Evolutionary conservation across 2,113 vertebrate genomes (phyloP).

Genomic region (Todiramphus saurophagus): DNA sequence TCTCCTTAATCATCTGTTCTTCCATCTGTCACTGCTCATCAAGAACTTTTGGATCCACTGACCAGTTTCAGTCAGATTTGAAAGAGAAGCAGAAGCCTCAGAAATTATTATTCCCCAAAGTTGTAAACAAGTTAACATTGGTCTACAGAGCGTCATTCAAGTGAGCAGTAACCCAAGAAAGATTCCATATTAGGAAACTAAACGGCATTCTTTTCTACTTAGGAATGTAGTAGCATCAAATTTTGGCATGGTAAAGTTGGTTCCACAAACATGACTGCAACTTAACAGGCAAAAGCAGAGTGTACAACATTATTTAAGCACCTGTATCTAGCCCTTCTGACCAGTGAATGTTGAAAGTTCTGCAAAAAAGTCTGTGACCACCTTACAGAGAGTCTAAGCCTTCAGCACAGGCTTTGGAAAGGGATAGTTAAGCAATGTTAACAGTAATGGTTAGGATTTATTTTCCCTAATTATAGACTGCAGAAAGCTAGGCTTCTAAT

Average conservation of each 20-base stretch:
- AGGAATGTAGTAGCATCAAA: neutral
- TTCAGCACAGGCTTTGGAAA: neutral
- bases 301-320: neutral
- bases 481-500: neutral
- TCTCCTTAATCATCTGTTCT: slow-evolving; percentile 31
- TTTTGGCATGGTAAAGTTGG: neutral
- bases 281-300: neutral
- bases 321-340: neutral
- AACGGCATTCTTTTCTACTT: neutral
- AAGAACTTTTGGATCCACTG: neutral
- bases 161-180: neutral
- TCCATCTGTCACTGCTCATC: slow-evolving; percentile 20
- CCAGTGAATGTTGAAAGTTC: neutral
- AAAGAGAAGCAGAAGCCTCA: neutral
- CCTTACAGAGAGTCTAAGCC: neutral
- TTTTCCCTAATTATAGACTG: neutral
- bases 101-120: neutral
- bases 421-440: neutral
- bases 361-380: neutral
- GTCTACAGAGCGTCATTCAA: neutral
- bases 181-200: neutral
- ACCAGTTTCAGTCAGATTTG: neutral
- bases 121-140: neutral
- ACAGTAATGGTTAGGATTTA: neutral
- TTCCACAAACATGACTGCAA: neutral